These are phyloP conservation scores for Pterostichus niger DNA, from an alignment of 2,888 invertebrate species.

Conservation along the genomic window DNA sequence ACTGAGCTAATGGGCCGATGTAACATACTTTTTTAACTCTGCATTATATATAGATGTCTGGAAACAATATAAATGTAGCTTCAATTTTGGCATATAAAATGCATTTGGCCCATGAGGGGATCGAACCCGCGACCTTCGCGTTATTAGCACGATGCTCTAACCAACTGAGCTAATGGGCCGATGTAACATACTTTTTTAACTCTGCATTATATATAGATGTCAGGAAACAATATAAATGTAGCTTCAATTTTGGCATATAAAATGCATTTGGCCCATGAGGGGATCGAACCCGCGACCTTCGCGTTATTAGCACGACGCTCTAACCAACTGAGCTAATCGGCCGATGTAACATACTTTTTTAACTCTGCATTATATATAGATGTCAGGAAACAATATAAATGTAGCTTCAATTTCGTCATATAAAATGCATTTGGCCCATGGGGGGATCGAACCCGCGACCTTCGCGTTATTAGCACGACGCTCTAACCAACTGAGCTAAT, in stretches of 20 bases:
- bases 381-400: too few species aligned
- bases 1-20: slow-evolving; percentile 85
- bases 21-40: too few species aligned
- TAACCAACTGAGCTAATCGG: slow-evolving; percentile 89
- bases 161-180: slow-evolving; percentile 88
- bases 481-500: slow-evolving; percentile 88
- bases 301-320: slow-evolving; percentile 89
- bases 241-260: too few species aligned
- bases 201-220: too few species aligned
- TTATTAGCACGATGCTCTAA: slow-evolving; percentile 89
- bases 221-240: too few species aligned
- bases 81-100: too few species aligned
- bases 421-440: slow-evolving; percentile 80
- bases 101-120: slow-evolving; percentile 84
- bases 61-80: too few species aligned
- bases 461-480: slow-evolving; percentile 89
- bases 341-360: slow-evolving; percentile 72
- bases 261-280: slow-evolving; percentile 82
- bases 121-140: slow-evolving; percentile 88
- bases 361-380: too few species aligned
- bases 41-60: too few species aligned
- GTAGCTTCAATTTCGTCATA: too few species aligned
- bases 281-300: slow-evolving; percentile 88
- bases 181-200: too few species aligned
- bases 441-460: slow-evolving; percentile 88